Percentiles rank a stretch among this genome's conserved stretches.
Evolutionary conservation across 1,140 invertebrate species (phyloP).

Genomic region (Lycorma delicatula): DNA sequence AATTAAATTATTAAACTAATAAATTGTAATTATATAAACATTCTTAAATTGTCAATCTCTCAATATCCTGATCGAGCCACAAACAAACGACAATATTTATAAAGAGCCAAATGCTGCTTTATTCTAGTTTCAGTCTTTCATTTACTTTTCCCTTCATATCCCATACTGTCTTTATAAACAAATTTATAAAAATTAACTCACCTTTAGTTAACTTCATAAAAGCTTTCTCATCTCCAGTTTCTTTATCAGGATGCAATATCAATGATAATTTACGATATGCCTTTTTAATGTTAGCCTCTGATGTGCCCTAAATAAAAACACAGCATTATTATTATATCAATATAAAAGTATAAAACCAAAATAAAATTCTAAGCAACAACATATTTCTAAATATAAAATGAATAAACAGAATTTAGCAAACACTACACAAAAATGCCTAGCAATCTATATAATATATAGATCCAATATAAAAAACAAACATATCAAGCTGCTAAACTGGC

Average conservation of each 20-base stretch:
- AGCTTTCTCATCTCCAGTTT: constrained; percentile 91
- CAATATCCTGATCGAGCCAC: too few species aligned
- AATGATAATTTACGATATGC: constrained; percentile 90
- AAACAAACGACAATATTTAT: too few species aligned
- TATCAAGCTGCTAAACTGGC: too few species aligned
- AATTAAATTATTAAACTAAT: too few species aligned
- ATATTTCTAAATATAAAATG: not conserved
- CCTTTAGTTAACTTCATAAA: constrained; percentile 99
- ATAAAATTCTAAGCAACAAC: not conserved
- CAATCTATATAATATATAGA: not conserved
- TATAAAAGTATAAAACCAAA: too few species aligned
- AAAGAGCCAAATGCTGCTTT: too few species aligned
- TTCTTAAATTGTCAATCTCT: too few species aligned
- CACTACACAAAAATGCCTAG: not conserved
- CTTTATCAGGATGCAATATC: constrained; percentile 95
- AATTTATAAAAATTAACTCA: constrained; percentile 44
- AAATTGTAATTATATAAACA: too few species aligned
- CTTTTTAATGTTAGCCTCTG: constrained; percentile 85
- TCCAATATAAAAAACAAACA: too few species aligned
- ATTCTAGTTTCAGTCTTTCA: too few species aligned
- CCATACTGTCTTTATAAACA: too few species aligned
- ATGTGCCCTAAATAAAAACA: constrained; percentile 56
- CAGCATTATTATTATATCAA: constrained; percentile 15
- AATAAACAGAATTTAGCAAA: not conserved
- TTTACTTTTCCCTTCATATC: too few species aligned